A percentile compares a stretch with the other conserved stretches of the same genome.
These are phyloP conservation scores for Onychorhynchus coronatus DNA, from an alignment of 2,113 vertebrate species.

Conservation along the genomic window DNA sequence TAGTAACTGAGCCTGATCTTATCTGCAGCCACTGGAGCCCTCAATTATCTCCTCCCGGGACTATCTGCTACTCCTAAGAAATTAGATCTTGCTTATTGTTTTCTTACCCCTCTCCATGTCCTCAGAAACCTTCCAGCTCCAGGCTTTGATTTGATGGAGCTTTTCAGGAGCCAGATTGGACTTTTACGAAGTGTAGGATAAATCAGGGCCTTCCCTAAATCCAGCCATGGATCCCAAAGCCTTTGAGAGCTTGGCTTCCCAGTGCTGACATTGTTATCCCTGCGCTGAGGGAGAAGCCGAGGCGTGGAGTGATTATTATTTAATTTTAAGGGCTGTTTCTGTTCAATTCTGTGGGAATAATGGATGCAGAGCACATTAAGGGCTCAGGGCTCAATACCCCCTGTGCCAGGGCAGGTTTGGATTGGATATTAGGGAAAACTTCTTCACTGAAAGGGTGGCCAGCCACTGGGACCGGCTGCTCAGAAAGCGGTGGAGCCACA, in stretches of 20 bases:
- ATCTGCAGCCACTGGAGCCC: slow-evolving; percentile 45
- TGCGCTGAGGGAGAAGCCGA: background rate
- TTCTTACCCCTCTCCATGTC: slow-evolving; percentile 36
- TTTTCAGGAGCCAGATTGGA: background rate
- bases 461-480: no score
- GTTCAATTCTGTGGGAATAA: background rate
- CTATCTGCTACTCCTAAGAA: slow-evolving; percentile 46
- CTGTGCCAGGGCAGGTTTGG: no score
- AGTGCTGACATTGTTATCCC: background rate
- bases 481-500: no score
- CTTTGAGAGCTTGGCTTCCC: background rate
- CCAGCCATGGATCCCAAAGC: background rate
- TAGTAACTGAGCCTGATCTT: slow-evolving; percentile 47
- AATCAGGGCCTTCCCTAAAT: background rate
- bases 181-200: background rate
- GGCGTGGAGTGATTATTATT: background rate
- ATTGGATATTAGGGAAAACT: no score
- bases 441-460: no score
- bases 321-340: background rate
- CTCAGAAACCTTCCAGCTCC: slow-evolving; percentile 8
- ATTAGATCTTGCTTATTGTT: slow-evolving; percentile 45
- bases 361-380: background rate
- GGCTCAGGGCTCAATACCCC: no score
- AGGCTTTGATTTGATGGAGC: background rate
- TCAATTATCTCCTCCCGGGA: slow-evolving; percentile 3